These are phyloP conservation scores for Laticauda colubrina DNA, from an alignment of 2,113 vertebrate species.

Conservation along the genomic window DNA sequence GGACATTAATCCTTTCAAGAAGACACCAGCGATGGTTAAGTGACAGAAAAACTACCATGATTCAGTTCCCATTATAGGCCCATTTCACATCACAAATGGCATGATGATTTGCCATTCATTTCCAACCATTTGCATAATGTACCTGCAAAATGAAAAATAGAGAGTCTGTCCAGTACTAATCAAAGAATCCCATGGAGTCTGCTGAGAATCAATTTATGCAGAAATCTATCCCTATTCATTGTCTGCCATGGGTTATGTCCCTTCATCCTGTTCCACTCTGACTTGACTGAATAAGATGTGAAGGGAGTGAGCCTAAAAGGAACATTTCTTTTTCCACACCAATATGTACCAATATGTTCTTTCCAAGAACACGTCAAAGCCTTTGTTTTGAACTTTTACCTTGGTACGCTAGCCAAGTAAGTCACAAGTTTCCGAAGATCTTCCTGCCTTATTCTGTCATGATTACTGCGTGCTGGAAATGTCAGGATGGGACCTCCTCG, in stretches of 20 bases:
- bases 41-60: not conserved
- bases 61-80: not conserved
- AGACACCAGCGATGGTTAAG: not conserved
- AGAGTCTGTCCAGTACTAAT: not conserved
- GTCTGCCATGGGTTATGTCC: not conserved
- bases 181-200: not conserved
- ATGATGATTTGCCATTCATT: not conserved
- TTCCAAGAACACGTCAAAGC: constrained; percentile 59
- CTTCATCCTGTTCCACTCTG: not conserved
- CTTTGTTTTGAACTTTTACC: constrained; percentile 62
- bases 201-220: not conserved
- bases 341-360: constrained; percentile 39
- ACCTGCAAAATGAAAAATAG: not conserved
- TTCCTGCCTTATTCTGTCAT: constrained; percentile 98
- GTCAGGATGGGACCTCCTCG: constrained; percentile 96
- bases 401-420: constrained; percentile 96
- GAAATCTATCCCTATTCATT: not conserved
- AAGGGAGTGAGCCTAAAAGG: not conserved
- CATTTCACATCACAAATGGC: not conserved
- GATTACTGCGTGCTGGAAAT: constrained; percentile 95
- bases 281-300: not conserved
- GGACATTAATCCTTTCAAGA: not conserved
- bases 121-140: not conserved
- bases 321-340: constrained; percentile 39
- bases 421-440: constrained; percentile 95